Evolutionary conservation across 2,888 invertebrate species (phyloP).

Genomic region (Chelonus formosanus): DNA sequence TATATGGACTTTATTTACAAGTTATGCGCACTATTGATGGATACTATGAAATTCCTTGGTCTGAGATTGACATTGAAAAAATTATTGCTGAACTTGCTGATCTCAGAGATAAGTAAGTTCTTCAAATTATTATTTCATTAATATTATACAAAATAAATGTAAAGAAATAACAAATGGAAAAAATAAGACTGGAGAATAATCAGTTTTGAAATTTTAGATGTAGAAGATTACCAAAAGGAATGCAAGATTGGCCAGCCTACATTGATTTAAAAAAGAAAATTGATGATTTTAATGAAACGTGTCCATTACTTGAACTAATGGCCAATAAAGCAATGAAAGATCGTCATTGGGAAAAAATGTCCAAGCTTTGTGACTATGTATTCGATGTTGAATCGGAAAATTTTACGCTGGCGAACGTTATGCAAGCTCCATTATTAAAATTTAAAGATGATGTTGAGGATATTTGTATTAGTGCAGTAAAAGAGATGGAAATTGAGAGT

Average conservation of each 20-base stretch:
- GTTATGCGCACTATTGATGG: slow-evolving; percentile 96
- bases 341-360: slow-evolving; percentile 95
- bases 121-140: too few relatives aligned
- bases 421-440: slow-evolving; percentile 92
- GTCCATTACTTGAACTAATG: slow-evolving; percentile 94
- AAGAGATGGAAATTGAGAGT: slow-evolving; percentile 97
- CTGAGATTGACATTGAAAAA: slow-evolving; percentile 93
- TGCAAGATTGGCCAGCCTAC: slow-evolving; percentile 97
- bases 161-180: too few relatives aligned
- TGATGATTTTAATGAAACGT: slow-evolving; percentile 98
- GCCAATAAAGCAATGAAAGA: slow-evolving; percentile 98
- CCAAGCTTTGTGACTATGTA: slow-evolving; percentile 86
- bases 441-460: slow-evolving; percentile 98
- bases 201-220: slow-evolving; percentile 79
- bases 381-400: slow-evolving; percentile 94
- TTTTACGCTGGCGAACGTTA: slow-evolving; percentile 91
- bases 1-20: slow-evolving; percentile 95
- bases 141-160: too few relatives aligned
- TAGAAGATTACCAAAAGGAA: slow-evolving; percentile 89
- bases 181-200: too few relatives aligned
- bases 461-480: slow-evolving; percentile 97
- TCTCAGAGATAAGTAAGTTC: slow-evolving; percentile 65
- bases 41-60: slow-evolving; percentile 97
- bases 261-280: slow-evolving; percentile 95
- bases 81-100: slow-evolving; percentile 97